Evolutionary conservation across 2,113 vertebrate genomes (phyloP).

Genomic region (Callorhinus ursinus): DNA sequence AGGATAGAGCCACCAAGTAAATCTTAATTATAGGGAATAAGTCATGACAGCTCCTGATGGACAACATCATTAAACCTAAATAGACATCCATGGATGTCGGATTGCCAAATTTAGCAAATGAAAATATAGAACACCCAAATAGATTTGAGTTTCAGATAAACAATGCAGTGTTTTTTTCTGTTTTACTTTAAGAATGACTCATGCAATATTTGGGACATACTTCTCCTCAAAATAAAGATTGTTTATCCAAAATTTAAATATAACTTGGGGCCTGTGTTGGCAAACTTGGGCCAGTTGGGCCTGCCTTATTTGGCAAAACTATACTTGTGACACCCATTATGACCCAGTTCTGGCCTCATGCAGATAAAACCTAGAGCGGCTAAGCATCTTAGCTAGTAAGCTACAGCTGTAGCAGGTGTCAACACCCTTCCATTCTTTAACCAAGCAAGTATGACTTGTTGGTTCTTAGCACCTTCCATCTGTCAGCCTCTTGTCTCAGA

Average conservation of each 20-base stretch:
- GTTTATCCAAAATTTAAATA: neutral
- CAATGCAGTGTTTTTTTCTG: neutral
- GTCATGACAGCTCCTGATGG: neutral
- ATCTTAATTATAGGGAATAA: neutral
- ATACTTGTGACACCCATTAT: neutral
- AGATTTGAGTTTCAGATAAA: neutral
- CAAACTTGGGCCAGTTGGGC: too few species aligned
- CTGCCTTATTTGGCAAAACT: neutral
- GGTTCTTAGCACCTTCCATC: neutral
- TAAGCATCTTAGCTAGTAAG: neutral
- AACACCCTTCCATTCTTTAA: neutral
- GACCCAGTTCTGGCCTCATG: neutral
- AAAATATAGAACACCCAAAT: neutral
- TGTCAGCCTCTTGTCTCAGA: neutral
- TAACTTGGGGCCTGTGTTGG: neutral
- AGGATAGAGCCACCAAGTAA: neutral
- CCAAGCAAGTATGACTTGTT: neutral
- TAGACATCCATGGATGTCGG: neutral
- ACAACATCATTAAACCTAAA: neutral
- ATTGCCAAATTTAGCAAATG: neutral
- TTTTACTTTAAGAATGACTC: neutral
- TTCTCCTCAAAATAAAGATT: neutral
- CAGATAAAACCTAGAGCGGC: neutral
- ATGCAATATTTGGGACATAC: neutral
- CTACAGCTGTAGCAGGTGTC: neutral